phyloP scores from a whole-genome alignment of 2,888 invertebrate genomes.

The Chorisops tibialis region DNA sequence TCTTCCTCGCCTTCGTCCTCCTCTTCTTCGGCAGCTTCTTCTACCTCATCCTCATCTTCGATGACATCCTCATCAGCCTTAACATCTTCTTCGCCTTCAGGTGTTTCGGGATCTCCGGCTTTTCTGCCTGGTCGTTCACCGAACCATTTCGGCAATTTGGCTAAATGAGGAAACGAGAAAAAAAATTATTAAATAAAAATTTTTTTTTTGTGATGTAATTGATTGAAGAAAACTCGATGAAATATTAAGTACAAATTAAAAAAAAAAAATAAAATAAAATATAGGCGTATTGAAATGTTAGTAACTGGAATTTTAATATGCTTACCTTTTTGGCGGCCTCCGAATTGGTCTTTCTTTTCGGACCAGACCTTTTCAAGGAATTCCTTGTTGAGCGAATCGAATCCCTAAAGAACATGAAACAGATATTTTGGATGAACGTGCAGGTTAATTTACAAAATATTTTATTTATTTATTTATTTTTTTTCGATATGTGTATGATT shows the following conservation, averaged over 20 bases:
- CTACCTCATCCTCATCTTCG: conserved; percentile 70
- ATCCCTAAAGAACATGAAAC: conserved; percentile 63
- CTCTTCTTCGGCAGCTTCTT: conserved; percentile 73
- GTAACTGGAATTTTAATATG: conserved; percentile 39
- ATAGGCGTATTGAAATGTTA: neutral
- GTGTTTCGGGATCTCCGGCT: conserved; percentile 82
- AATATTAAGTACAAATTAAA: neutral
- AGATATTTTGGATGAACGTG: conserved; percentile 22
- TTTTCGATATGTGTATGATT: too few species aligned
- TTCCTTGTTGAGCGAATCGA: conserved; percentile 80
- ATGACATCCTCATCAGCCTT: conserved; percentile 73
- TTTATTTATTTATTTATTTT: neutral
- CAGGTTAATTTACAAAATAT: conserved; percentile 31
- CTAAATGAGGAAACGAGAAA: conserved; percentile 52
- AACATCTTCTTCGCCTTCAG: conserved; percentile 86
- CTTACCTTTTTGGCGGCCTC: conserved; percentile 87
- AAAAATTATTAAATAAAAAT: conserved; percentile 1
- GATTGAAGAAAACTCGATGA: neutral
- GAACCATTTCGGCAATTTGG: conserved; percentile 93
- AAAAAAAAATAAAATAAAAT: conserved; percentile 19
- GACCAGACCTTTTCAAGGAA: conserved; percentile 81
- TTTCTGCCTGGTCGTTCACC: conserved; percentile 93
- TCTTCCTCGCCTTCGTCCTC: conserved; percentile 69
- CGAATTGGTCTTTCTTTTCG: conserved; percentile 82
- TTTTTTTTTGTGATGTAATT: neutral